Percentiles rank a stretch among this genome's conserved stretches.
Conservation (phyloP, 1,140 invertebrate species). For the Euura saliciscinereae region DNA sequence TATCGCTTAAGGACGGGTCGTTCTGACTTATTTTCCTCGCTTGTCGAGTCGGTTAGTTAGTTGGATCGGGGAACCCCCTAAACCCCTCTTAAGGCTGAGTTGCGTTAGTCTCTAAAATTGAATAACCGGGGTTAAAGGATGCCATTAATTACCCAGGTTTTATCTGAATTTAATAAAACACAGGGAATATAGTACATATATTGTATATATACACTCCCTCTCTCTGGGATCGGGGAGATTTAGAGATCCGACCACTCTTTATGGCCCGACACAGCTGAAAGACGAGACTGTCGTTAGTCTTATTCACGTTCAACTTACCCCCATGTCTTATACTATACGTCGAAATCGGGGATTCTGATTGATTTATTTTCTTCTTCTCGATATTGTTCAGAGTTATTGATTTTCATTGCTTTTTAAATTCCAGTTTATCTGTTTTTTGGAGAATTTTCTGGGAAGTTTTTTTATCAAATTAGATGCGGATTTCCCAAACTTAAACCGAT, state of each 20-base stretch:
- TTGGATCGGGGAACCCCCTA: too few relatives aligned
- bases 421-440: too few relatives aligned
- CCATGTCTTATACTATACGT: too few relatives aligned
- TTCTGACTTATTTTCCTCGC: constrained; percentile 7
- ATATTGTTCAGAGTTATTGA: neutral
- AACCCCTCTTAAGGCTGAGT: neutral
- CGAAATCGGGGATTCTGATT: too few relatives aligned
- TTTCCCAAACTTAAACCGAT: too few relatives aligned
- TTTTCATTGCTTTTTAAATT: neutral
- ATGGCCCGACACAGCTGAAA: too few relatives aligned
- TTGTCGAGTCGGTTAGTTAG: too few relatives aligned
- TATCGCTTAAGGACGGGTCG: neutral
- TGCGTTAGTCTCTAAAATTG: neutral
- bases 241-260: neutral
- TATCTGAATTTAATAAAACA: constrained; percentile 19
- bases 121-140: neutral
- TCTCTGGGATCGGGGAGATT: neutral
- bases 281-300: neutral
- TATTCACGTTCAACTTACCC: neutral
- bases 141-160: constrained; percentile 11
- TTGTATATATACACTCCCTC: neutral
- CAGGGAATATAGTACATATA: too few relatives aligned
- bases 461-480: too few relatives aligned
- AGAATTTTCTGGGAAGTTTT: too few relatives aligned
- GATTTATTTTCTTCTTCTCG: neutral